Conservation (phyloP, 2,888 invertebrate genomes). For the Drosophila kambysellisi region DNA sequence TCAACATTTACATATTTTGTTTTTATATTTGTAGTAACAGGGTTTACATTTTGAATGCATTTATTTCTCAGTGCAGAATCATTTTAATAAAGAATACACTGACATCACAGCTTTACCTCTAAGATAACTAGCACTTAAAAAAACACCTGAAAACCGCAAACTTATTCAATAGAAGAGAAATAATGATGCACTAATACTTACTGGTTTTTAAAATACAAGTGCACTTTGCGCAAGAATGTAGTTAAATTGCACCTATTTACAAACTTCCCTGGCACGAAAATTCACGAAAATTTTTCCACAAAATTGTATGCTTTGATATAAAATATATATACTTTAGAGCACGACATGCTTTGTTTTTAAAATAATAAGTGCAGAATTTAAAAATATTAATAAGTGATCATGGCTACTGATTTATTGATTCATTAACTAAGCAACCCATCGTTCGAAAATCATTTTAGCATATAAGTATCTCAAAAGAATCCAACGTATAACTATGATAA, state of each 20-base stretch:
- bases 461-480: neutral
- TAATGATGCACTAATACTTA: conserved; percentile 28
- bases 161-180: neutral
- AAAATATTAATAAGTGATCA: neutral
- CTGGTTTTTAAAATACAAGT: conserved; percentile 18
- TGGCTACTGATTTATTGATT: neutral
- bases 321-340: conserved; percentile 11
- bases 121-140: neutral
- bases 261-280: conserved; percentile 22
- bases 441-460: neutral
- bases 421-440: neutral
- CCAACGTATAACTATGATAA: neutral
- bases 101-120: neutral
- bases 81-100: neutral
- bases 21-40: neutral
- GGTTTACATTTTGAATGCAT: neutral
- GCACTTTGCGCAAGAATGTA: conserved; percentile 49
- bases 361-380: neutral
- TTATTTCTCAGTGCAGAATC: neutral
- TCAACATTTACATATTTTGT: neutral
- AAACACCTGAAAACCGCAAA: neutral
- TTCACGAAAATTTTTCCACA: conserved; percentile 54
- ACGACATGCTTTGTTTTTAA: conserved; percentile 22
- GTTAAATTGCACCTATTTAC: conserved; percentile 16
- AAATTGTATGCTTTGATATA: conserved; percentile 32